Evolutionary conservation across 2,888 invertebrate genomes (phyloP).

Genomic region (Tachina lurida): DNA sequence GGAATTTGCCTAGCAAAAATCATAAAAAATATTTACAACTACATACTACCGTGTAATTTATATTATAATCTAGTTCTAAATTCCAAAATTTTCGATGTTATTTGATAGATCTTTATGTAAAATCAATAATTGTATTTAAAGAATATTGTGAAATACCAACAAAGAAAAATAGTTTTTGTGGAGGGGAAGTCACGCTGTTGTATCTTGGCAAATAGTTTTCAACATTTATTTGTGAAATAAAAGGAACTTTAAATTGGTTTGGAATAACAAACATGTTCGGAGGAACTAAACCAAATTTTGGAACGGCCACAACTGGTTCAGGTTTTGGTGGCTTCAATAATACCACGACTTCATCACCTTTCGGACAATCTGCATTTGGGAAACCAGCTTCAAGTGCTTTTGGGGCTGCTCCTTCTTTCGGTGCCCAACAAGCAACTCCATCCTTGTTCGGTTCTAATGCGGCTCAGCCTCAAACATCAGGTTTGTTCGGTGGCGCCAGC

Average conservation of each 20-base stretch:
- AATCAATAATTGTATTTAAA: background rate
- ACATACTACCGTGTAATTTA: no score
- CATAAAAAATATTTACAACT: background rate
- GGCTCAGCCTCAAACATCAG: slow-evolving; percentile 82
- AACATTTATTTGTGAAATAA: slow-evolving; percentile 1
- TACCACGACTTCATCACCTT: slow-evolving; percentile 81
- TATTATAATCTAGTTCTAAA: no score
- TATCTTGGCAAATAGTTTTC: slow-evolving; percentile 1
- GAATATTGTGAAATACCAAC: slow-evolving; percentile 59
- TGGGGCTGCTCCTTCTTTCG: slow-evolving; percentile 88
- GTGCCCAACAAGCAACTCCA: slow-evolving; percentile 83
- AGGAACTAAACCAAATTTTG: slow-evolving; percentile 83
- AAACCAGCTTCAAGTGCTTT: slow-evolving; percentile 86
- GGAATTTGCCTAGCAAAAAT: slow-evolving; percentile 22
- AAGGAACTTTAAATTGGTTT: background rate
- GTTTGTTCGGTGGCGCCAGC: slow-evolving; percentile 85
- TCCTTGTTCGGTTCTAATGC: slow-evolving; percentile 85
- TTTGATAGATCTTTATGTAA: background rate
- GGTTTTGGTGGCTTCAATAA: slow-evolving; percentile 80
- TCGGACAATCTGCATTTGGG: slow-evolving; percentile 84
- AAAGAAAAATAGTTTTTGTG: slow-evolving; percentile 1
- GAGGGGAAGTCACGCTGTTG: slow-evolving; percentile 51
- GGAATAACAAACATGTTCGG: slow-evolving; percentile 77
- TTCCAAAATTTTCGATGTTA: background rate
- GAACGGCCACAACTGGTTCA: slow-evolving; percentile 79